phyloP scores from a whole-genome alignment of 2,113 vertebrate genomes.

The Cnemophilus loriae region DNA sequence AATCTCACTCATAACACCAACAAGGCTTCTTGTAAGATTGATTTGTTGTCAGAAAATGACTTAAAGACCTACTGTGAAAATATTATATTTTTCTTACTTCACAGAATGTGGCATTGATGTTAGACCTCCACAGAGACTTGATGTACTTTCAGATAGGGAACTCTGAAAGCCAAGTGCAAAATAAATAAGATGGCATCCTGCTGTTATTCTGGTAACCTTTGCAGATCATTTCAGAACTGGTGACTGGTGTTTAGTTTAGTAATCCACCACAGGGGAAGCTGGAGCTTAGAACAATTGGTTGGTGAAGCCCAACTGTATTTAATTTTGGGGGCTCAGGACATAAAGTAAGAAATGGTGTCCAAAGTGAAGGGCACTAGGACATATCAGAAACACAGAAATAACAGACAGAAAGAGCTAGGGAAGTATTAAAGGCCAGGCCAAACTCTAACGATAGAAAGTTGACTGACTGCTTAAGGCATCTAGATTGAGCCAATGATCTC shows the following conservation, averaged over 20 bases:
- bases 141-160: constrained; percentile 14
- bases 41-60: constrained; percentile 52
- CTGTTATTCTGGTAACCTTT: constrained; percentile 31
- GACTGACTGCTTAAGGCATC: neutral
- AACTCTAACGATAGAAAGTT: neutral
- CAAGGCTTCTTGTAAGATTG: constrained; percentile 18
- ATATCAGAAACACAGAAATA: neutral
- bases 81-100: constrained; percentile 16
- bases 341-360: neutral
- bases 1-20: constrained; percentile 10
- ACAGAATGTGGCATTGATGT: constrained; percentile 7
- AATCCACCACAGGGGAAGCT: neutral
- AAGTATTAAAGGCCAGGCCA: neutral
- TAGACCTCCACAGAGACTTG: constrained; percentile 30
- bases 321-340: neutral
- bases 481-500: neutral
- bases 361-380: neutral
- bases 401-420: neutral
- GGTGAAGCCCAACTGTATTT: neutral
- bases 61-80: constrained; percentile 22
- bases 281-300: neutral
- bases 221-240: neutral
- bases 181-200: constrained; percentile 24
- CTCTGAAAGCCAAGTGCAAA: constrained; percentile 20
- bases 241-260: neutral